Evolutionary conservation across 2,113 vertebrate genomes (phyloP).

Genomic region (Pholis gunnellus): DNA sequence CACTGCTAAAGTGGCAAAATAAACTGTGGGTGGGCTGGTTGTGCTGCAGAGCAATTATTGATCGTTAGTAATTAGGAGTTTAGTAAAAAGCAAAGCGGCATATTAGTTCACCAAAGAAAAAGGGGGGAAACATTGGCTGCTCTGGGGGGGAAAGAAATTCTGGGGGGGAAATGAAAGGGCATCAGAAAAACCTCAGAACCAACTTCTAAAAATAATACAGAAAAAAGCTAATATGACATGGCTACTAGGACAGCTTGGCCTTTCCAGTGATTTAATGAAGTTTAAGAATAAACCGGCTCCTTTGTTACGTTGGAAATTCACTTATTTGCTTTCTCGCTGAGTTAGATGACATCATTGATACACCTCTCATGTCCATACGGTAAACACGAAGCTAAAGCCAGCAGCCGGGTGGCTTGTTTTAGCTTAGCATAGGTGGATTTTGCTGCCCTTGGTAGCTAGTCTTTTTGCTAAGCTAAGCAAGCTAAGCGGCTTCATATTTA

Average conservation of each 20-base stretch:
- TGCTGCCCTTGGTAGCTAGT: background rate
- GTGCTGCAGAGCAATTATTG: slow-evolving; percentile 28
- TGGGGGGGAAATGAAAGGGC: background rate
- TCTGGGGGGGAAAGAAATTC: background rate
- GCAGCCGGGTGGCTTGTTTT: background rate
- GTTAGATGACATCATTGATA: background rate
- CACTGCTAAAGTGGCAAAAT: slow-evolving; percentile 7
- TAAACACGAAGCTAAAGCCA: background rate
- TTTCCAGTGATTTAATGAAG: background rate
- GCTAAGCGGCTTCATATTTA: background rate
- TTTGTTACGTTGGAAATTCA: background rate
- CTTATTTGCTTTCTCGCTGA: background rate
- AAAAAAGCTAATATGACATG: slow-evolving; percentile 6
- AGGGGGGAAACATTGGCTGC: slow-evolving; percentile 6
- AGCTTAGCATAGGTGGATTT: background rate
- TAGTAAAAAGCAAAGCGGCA: slow-evolving; percentile 72
- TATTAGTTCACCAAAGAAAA: slow-evolving; percentile 55
- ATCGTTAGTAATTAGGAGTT: slow-evolving; percentile 67
- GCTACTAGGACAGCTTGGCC: background rate
- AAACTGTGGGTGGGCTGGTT: slow-evolving; percentile 5
- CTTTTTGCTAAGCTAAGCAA: slow-evolving; percentile 9
- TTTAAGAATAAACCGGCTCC: background rate
- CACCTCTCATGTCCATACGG: background rate
- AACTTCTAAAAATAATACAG: slow-evolving; percentile 34
- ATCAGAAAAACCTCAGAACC: slow-evolving; percentile 9